Evolutionary conservation across 2,797 vertebrate species (phyloP).

Genomic region (Enteromius paludinosus): DNA sequence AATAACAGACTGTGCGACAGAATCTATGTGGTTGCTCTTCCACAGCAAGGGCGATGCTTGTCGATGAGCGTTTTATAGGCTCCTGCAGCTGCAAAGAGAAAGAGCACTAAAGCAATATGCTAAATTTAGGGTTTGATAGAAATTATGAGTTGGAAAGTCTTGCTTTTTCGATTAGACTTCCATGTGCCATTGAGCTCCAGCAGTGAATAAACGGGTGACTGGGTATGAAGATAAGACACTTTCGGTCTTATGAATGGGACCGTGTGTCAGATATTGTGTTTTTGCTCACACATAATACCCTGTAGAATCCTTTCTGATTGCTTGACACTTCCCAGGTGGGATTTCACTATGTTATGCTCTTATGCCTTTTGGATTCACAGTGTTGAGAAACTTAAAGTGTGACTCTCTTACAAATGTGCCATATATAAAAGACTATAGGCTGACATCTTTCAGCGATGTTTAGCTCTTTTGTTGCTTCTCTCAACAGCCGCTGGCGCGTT

Average conservation of each 20-base stretch:
- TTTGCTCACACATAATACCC: slow-evolving; percentile 3
- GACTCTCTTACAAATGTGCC: slow-evolving; percentile 16
- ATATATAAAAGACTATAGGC: slow-evolving; percentile 50
- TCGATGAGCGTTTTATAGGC: neutral
- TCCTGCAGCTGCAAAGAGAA: slow-evolving; percentile 23
- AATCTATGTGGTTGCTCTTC: neutral
- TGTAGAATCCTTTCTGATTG: slow-evolving; percentile 71
- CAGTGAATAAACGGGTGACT: slow-evolving; percentile 2
- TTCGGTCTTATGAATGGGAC: slow-evolving; percentile 62
- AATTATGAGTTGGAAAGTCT: neutral
- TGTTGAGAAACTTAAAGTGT: slow-evolving; percentile 49
- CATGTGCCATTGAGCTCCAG: slow-evolving; percentile 8
- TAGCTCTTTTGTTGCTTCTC: slow-evolving; percentile 61
- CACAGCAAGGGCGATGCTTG: neutral
- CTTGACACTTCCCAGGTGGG: slow-evolving; percentile 64
- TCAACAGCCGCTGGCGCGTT: slow-evolving; percentile 61
- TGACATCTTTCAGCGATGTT: slow-evolving; percentile 47
- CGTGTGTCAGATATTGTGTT: slow-evolving; percentile 36
- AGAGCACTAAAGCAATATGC: slow-evolving; percentile 1
- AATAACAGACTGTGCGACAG: slow-evolving; percentile 2
- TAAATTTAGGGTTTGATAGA: neutral
- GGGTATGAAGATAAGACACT: slow-evolving; percentile 72
- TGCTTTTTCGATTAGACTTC: slow-evolving; percentile 12
- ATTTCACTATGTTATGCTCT: slow-evolving; percentile 53
- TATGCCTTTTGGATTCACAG: slow-evolving; percentile 48